These are phyloP conservation scores for Sepioteuthis lessoniana DNA, from an alignment of 2,888 invertebrate species.

Conservation along the genomic window DNA sequence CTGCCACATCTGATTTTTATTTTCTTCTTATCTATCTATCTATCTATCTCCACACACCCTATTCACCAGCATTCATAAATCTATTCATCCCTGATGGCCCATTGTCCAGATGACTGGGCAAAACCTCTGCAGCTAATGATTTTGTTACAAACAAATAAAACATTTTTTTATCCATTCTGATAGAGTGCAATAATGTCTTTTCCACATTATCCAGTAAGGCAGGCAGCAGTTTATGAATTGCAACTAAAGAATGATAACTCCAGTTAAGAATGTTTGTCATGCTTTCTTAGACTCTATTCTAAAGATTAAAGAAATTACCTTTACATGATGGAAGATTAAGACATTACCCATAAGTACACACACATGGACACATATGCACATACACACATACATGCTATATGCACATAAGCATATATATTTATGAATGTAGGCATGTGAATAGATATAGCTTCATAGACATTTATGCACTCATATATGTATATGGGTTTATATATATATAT, in stretches of 20 bases:
- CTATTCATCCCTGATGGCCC: background rate
- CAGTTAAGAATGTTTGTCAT: background rate
- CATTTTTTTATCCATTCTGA: background rate
- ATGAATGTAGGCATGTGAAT: too few relatives aligned
- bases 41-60: background rate
- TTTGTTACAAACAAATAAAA: background rate
- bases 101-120: background rate
- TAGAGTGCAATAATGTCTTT: background rate
- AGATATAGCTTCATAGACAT: background rate
- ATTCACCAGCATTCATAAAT: background rate
- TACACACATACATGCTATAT: background rate
- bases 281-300: background rate
- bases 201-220: background rate
- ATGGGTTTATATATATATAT: too few relatives aligned
- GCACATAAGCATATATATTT: background rate
- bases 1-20: background rate
- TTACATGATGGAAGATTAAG: background rate
- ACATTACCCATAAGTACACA: background rate
- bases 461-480: too few relatives aligned
- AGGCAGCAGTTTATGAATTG: background rate
- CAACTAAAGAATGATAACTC: background rate
- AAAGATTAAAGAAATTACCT: conserved; percentile 23
- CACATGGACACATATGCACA: background rate
- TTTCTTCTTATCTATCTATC: background rate
- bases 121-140: background rate